These are phyloP conservation scores for Palaemon carinicauda DNA, from an alignment of 1,140 invertebrate genomes.

Conservation along the genomic window DNA sequence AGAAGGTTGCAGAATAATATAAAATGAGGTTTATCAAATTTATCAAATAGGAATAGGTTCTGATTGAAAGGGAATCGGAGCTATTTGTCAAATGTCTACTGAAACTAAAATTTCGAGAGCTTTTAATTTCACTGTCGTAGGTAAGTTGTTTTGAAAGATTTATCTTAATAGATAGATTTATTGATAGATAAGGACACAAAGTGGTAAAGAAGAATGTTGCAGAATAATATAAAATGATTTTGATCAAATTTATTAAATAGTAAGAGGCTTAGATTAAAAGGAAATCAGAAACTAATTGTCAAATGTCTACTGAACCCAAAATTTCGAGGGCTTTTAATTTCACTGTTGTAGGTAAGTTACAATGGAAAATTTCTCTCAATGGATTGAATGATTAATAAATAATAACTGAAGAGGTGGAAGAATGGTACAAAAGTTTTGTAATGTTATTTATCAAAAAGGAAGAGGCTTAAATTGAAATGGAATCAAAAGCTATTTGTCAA, in stretches of 20 bases:
- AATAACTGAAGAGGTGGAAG: no score
- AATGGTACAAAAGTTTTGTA: no score
- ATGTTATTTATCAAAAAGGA: no score
- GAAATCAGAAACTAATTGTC: constrained; percentile 62
- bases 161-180: not conserved
- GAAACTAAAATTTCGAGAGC: constrained; percentile 64
- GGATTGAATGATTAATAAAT: not conserved
- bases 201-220: not conserved
- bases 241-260: not conserved
- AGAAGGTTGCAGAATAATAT: not conserved
- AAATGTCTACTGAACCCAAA: constrained; percentile 65
- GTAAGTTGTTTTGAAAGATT: constrained; percentile 60
- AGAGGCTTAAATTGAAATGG: no score
- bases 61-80: not conserved
- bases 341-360: constrained; percentile 62
- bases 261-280: not conserved
- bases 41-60: not conserved
- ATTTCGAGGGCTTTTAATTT: constrained; percentile 63
- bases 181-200: constrained; percentile 6
- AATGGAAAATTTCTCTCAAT: no score
- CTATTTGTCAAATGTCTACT: constrained; percentile 67
- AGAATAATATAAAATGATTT: not conserved
- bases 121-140: constrained; percentile 62
- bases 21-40: no score
- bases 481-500: no score